A percentile compares a stretch with the other conserved stretches of the same genome.
phyloP scores from a whole-genome alignment of 2,113 vertebrate species.

The Anthoscopus minutus region DNA sequence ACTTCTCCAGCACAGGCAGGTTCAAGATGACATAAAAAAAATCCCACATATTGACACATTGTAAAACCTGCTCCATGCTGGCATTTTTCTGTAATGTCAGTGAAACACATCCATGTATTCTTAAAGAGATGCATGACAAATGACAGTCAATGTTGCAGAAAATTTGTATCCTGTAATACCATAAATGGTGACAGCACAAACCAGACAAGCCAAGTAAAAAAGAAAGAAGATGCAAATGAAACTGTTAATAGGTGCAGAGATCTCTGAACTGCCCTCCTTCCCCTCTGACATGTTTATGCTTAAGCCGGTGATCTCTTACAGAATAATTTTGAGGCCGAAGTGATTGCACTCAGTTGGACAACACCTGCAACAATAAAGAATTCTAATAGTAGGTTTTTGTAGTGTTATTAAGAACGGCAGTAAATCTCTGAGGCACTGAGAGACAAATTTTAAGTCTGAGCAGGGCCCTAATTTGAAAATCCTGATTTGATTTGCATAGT shows the following conservation, averaged over 20 bases:
- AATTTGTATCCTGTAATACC: background rate
- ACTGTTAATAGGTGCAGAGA: background rate
- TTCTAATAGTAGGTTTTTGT: background rate
- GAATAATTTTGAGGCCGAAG: background rate
- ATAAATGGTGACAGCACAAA: background rate
- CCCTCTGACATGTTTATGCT: background rate
- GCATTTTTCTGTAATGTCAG: background rate
- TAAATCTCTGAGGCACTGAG: background rate
- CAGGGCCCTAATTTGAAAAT: background rate
- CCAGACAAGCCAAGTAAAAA: background rate
- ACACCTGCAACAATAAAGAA: background rate
- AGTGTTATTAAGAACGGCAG: background rate
- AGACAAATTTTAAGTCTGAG: background rate
- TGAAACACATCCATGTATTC: background rate
- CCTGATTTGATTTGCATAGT: background rate
- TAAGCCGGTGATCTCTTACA: background rate
- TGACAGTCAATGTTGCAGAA: background rate
- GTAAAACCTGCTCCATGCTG: background rate
- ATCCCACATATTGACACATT: background rate
- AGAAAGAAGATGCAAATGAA: conserved; percentile 14
- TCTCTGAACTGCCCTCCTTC: background rate
- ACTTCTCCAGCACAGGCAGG: background rate
- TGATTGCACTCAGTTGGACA: background rate
- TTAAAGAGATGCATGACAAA: background rate
- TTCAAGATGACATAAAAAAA: background rate